Conservation (phyloP, 2,888 invertebrate genomes). For the Ethmia dodecea region DNA sequence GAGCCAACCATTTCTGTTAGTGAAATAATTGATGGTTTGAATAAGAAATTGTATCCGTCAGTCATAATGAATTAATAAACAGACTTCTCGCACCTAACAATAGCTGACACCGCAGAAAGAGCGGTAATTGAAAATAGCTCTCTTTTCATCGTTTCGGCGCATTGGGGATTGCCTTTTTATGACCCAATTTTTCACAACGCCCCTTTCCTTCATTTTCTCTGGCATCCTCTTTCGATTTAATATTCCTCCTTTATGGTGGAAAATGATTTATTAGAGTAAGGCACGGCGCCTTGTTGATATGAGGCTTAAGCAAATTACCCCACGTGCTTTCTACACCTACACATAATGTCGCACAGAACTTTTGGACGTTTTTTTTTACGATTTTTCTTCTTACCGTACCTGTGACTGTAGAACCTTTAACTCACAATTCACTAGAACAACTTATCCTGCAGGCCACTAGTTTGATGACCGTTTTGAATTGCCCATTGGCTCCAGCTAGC, state of each 20-base stretch:
- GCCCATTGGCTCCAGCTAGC: too few relatives aligned
- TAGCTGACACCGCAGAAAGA: constrained; percentile 17
- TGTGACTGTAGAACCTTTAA: too few relatives aligned
- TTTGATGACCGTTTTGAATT: too few relatives aligned
- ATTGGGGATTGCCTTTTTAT: constrained; percentile 59
- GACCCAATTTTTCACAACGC: constrained; percentile 60
- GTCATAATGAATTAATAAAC: constrained; percentile 13
- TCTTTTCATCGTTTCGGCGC: constrained; percentile 49
- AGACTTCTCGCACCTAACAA: constrained; percentile 3
- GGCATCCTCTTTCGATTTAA: constrained; percentile 56
- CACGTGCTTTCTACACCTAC: too few relatives aligned
- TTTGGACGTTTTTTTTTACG: too few relatives aligned
- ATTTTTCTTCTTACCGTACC: too few relatives aligned
- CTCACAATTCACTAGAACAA: too few relatives aligned
- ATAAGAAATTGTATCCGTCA: too few relatives aligned
- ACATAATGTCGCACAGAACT: too few relatives aligned
- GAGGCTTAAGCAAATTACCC: constrained; percentile 39
- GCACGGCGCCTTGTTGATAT: constrained; percentile 38
- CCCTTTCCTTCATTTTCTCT: constrained; percentile 44
- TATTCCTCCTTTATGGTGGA: constrained; percentile 57
- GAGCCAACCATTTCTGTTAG: too few relatives aligned
- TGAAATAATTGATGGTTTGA: too few relatives aligned
- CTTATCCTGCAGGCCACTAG: too few relatives aligned
- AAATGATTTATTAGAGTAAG: constrained; percentile 58
- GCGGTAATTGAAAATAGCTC: constrained; percentile 53